Evolutionary conservation across 2,113 vertebrate species (phyloP).

Genomic region (Steatornis caripensis): DNA sequence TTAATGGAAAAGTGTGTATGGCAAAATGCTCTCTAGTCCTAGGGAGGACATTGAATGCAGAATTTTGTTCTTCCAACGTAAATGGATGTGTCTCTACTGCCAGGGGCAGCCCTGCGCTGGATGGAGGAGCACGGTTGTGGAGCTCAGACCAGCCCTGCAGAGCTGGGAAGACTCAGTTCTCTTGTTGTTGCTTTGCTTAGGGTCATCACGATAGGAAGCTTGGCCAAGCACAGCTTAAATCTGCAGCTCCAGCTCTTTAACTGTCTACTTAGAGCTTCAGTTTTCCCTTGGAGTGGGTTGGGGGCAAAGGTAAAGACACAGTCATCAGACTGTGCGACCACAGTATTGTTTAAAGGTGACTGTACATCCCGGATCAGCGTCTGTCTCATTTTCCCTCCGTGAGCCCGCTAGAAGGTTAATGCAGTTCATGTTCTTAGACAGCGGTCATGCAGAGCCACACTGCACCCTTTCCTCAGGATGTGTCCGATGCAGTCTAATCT

Average conservation of each 20-base stretch:
- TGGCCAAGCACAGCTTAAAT: neutral
- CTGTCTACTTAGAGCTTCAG: neutral
- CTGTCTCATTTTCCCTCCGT: neutral
- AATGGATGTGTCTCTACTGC: neutral
- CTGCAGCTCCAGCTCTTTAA: neutral
- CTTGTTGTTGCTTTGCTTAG: neutral
- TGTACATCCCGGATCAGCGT: neutral
- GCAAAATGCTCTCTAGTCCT: neutral
- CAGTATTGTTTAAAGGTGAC: neutral
- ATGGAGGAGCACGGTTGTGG: neutral
- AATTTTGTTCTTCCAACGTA: neutral
- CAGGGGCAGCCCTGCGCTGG: neutral
- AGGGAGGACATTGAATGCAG: neutral
- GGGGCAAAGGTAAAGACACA: neutral
- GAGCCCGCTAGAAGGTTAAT: neutral
- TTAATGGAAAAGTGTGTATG: neutral
- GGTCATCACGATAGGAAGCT: neutral
- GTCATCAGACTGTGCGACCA: neutral
- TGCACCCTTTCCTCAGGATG: slow-evolving; percentile 74
- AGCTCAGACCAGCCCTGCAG: neutral
- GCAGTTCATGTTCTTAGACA: neutral
- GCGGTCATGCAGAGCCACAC: neutral
- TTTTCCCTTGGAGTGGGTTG: neutral
- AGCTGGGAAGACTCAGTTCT: neutral
- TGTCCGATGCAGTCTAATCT: slow-evolving; percentile 16